Evolutionary conservation across 2,888 invertebrate species (phyloP), one percentile per base, ranked within the genome.

Genomic region (Nezara viridula): DNA sequence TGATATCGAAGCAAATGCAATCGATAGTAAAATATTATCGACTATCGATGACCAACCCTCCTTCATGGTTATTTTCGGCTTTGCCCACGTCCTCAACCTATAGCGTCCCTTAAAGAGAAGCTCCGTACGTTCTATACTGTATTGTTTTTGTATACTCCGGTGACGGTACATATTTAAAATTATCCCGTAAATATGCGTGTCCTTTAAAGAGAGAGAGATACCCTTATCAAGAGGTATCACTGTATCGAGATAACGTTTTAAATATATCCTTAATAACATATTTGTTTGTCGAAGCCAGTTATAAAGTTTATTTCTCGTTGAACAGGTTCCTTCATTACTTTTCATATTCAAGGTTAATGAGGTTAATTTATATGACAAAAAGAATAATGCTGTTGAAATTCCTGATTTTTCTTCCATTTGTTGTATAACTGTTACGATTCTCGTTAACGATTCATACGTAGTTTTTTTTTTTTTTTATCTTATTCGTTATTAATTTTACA

Each of bases 331-430:
- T 37, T 81, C 44, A 81, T 81, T 44, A 81, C 81, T 44, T 81
- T 81, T 81, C 81, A 81, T 81, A 77, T 81, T 81, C 81, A 81
- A 81, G 81, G 81, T 44, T 81, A 81, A 81, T 81, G 40, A 10
- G 81, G 81, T 44, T 40, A 40, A 81, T 81, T 81, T 81, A 81
- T 81, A 81, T 81, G 81, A 81, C 24, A 81, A 81, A 81, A 81
- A 81, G 81, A 81, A 81, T 81, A 40, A 44, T 44, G 19, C 37
- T 40, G n/a, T 77, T 77, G 81, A 19, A 81, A 81, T 66, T 66
- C 66, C 66, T 66, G 32, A 66, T 66, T 66, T 66, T 66, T 66
- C 66, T 66, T 66, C 32, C 66, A 66, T 66, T 66, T 66, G 66
- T 66, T 32, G 16, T 32, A 66, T 66, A 66, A 66, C 66, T 66